A percentile compares a stretch with the other conserved stretches of the same genome.
Conservation (phyloP, 2,888 invertebrate species). For the Cheiracanthium punctorium region DNA sequence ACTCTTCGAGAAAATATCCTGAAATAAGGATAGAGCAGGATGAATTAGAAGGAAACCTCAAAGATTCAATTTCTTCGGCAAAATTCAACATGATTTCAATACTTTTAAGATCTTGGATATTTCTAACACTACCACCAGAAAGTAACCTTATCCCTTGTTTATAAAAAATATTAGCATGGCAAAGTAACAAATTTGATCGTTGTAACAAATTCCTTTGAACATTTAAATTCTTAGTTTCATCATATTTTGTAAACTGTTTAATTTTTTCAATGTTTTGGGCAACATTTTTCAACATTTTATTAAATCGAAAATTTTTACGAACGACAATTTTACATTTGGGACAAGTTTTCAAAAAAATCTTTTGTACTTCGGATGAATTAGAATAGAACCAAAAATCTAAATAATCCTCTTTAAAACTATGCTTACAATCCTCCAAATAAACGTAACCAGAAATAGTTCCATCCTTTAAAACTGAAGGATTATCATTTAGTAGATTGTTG, state of each 20-base stretch:
- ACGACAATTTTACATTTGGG: conserved; percentile 76
- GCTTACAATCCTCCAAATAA: conserved; percentile 74
- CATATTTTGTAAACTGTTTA: conserved; percentile 73
- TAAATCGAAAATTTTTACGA: conserved; percentile 80
- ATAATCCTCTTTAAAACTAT: conserved; percentile 75
- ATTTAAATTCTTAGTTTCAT: conserved; percentile 22
- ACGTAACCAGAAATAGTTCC: conserved; percentile 73
- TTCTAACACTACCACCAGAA: neutral
- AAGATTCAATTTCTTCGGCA: conserved; percentile 78
- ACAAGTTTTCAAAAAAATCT: conserved; percentile 62
- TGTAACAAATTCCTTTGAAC: conserved; percentile 7
- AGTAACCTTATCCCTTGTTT: neutral
- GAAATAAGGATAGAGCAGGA: neutral
- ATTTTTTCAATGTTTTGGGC: conserved; percentile 75
- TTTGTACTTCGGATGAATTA: neutral
- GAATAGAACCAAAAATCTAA: conserved; percentile 46
- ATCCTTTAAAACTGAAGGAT: conserved; percentile 72
- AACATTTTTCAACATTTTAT: conserved; percentile 78
- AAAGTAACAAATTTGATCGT: neutral
- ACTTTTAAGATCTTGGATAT: conserved; percentile 22
- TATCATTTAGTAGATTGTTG: too few species aligned
- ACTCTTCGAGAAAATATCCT: neutral
- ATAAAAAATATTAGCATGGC: neutral
- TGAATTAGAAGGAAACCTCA: neutral
- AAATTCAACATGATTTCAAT: conserved; percentile 48